These are phyloP conservation scores for Ferrisia virgata DNA, from an alignment of 2,888 invertebrate genomes.

Conservation along the genomic window DNA sequence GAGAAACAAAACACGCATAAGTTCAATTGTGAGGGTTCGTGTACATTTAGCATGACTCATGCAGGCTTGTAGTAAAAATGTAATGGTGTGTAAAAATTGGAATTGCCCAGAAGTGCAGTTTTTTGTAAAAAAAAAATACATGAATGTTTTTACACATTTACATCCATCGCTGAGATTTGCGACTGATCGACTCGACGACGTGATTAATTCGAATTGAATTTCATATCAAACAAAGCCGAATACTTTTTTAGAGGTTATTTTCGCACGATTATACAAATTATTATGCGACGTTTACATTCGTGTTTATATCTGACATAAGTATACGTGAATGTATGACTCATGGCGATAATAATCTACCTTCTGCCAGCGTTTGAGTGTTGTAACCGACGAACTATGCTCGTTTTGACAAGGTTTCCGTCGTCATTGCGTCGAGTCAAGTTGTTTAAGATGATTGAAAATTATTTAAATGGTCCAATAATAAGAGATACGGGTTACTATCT, in stretches of 20 bases:
- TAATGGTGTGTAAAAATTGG: no score
- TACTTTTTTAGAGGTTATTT: not conserved
- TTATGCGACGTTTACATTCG: not conserved
- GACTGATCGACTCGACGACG: not conserved
- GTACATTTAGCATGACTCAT: no score
- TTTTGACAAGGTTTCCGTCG: not conserved
- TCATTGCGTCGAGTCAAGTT: no score
- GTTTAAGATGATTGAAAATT: not conserved
- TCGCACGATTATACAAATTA: not conserved
- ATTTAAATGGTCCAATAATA: not conserved
- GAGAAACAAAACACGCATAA: no score
- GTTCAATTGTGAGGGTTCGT: no score
- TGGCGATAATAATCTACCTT: not conserved
- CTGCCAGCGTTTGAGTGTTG: not conserved
- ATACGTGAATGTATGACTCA: no score
- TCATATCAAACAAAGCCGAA: not conserved
- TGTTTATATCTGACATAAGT: no score
- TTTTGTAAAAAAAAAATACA: no score
- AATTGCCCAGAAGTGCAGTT: no score
- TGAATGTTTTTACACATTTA: no score
- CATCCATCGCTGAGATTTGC: not conserved
- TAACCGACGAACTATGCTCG: not conserved
- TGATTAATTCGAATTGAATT: constrained; percentile 1
- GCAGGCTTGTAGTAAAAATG: no score
- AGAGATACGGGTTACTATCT: not conserved